Conservation (phyloP, 2,888 invertebrate species). For the Eubasilissa splendida region DNA sequence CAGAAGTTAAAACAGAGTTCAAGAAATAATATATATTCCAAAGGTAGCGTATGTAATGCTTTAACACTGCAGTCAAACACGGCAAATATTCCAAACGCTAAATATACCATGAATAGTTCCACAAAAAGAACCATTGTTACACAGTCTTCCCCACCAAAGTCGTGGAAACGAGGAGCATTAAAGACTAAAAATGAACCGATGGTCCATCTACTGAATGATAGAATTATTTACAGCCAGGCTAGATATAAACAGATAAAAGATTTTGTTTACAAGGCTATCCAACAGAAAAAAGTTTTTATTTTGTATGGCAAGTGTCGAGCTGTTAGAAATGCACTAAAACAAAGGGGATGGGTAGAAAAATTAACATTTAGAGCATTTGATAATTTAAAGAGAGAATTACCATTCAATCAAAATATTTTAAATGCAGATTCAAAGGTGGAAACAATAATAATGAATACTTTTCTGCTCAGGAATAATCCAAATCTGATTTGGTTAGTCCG, state of each 20-base stretch:
- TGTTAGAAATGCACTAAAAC: constrained; percentile 74
- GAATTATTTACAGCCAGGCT: constrained; percentile 30
- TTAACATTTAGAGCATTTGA: constrained; percentile 64
- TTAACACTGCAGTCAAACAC: neutral
- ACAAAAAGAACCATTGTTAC: neutral
- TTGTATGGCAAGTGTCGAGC: constrained; percentile 71
- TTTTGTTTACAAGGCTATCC: constrained; percentile 69
- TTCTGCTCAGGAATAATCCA: constrained; percentile 65
- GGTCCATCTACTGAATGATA: constrained; percentile 29
- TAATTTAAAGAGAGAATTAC: constrained; percentile 62
- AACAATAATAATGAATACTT: constrained; percentile 66
- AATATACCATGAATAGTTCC: neutral
- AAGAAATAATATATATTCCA: neutral
- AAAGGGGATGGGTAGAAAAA: constrained; percentile 85
- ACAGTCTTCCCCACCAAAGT: neutral
- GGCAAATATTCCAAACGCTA: neutral
- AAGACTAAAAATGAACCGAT: constrained; percentile 25
- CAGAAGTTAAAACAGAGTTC: constrained; percentile 8
- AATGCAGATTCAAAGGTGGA: constrained; percentile 65
- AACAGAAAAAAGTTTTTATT: constrained; percentile 71
- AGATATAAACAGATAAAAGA: constrained; percentile 63
- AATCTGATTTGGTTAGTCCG: constrained; percentile 66
- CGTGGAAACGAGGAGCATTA: neutral
- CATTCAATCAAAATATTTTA: constrained; percentile 60
- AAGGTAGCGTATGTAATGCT: neutral